A percentile compares a stretch with the other conserved stretches of the same genome.
Evolutionary conservation across 1,140 invertebrate species (phyloP).

Genomic region (Rhyzopertha dominica): DNA sequence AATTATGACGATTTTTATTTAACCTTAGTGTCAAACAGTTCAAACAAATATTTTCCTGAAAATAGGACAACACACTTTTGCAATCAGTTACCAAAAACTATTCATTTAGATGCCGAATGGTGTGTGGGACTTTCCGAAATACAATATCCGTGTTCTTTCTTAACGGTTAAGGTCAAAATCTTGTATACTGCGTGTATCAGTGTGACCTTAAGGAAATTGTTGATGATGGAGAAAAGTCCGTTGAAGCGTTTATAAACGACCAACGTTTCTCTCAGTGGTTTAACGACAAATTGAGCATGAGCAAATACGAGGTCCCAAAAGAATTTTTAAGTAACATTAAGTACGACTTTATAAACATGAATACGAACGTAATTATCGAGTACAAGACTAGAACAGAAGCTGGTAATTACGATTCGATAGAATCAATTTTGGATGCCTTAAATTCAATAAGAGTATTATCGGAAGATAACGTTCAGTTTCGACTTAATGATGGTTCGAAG

Average conservation of each 20-base stretch:
- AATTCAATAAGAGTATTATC: background rate
- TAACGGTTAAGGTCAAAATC: conserved; percentile 19
- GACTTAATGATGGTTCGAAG: background rate
- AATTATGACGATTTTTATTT: conserved; percentile 9
- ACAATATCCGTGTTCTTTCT: conserved; percentile 36
- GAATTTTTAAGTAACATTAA: too few relatives aligned
- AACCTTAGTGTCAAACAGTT: conserved; percentile 5
- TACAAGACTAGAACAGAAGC: background rate
- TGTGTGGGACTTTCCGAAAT: conserved; percentile 32
- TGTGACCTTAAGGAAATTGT: too few relatives aligned
- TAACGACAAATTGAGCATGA: too few relatives aligned
- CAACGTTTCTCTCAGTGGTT: too few relatives aligned
- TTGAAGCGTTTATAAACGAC: too few relatives aligned
- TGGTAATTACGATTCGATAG: conserved; percentile 4
- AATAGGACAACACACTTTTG: conserved; percentile 24
- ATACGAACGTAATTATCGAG: too few relatives aligned
- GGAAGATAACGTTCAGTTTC: conserved; percentile 1
- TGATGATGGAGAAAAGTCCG: too few relatives aligned
- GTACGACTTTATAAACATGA: too few relatives aligned
- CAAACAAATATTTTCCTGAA: background rate
- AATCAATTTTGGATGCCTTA: conserved; percentile 2
- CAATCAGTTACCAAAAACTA: conserved; percentile 35
- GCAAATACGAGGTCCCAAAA: too few relatives aligned
- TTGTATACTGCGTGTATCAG: background rate
- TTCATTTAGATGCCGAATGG: conserved; percentile 32